These are phyloP conservation scores for Alaudala cheleensis DNA, from an alignment of 2,113 vertebrate genomes.

Conservation along the genomic window DNA sequence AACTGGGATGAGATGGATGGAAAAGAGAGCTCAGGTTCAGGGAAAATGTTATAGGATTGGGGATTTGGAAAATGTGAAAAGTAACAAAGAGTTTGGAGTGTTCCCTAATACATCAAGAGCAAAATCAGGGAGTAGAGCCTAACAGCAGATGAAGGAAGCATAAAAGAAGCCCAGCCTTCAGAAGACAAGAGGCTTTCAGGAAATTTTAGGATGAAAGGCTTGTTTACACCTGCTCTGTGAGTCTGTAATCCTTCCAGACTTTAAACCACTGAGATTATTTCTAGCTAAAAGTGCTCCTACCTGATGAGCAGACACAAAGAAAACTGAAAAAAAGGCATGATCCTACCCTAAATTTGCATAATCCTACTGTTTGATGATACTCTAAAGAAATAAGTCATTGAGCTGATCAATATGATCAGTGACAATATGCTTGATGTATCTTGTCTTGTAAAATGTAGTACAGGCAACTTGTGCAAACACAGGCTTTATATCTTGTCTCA, in stretches of 20 bases:
- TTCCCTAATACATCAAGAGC: neutral
- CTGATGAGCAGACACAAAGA: neutral
- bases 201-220: conserved; percentile 20
- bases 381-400: neutral
- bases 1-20: neutral
- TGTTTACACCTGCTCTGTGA: neutral
- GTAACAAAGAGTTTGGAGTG: neutral
- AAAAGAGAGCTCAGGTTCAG: neutral
- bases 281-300: neutral
- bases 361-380: neutral
- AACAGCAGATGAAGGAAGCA: neutral
- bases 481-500: neutral
- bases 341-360: neutral
- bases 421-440: neutral
- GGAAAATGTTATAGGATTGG: neutral
- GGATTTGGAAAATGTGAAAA: neutral
- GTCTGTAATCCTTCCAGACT: neutral
- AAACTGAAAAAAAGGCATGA: neutral
- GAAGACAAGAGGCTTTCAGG: neutral
- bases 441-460: neutral
- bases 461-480: neutral
- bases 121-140: neutral
- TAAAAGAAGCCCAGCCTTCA: neutral
- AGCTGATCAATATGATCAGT: neutral
- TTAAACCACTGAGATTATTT: neutral